Evolutionary conservation across 2,888 invertebrate genomes (phyloP).

Genomic region (Protonemura montana): DNA sequence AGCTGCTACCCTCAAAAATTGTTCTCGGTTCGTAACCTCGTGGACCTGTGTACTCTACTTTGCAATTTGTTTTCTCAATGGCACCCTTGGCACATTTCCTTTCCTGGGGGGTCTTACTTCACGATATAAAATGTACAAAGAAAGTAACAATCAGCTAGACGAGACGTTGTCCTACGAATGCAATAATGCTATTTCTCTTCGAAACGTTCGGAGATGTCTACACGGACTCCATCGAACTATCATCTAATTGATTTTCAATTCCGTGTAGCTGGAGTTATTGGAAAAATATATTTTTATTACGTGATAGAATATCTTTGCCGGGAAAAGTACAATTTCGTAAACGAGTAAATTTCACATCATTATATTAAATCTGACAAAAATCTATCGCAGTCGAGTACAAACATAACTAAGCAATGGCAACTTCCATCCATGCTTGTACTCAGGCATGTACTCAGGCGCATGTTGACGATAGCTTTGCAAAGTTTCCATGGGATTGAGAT

Average conservation of each 20-base stretch:
- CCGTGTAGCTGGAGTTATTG: background rate
- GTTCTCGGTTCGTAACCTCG: conserved; percentile 18
- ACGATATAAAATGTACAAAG: background rate
- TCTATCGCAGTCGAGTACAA: background rate
- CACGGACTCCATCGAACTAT: background rate
- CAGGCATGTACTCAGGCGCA: background rate
- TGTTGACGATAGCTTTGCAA: background rate
- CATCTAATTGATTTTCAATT: background rate
- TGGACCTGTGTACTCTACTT: conserved; percentile 33
- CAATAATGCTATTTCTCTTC: background rate
- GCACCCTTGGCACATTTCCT: conserved; percentile 35
- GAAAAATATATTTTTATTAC: background rate
- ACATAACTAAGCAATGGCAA: background rate
- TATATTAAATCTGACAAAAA: background rate
- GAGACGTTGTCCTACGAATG: background rate
- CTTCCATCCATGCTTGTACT: background rate
- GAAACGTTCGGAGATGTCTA: background rate
- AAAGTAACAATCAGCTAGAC: background rate
- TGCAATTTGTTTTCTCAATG: conserved; percentile 41
- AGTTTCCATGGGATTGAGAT: background rate
- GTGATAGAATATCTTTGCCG: background rate
- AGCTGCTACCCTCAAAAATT: conserved; percentile 5
- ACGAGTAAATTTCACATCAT: background rate
- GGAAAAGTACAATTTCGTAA: background rate
- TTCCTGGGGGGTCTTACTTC: background rate